Conservation (phyloP, 2,888 invertebrate genomes). For the Volucella zonaria region DNA sequence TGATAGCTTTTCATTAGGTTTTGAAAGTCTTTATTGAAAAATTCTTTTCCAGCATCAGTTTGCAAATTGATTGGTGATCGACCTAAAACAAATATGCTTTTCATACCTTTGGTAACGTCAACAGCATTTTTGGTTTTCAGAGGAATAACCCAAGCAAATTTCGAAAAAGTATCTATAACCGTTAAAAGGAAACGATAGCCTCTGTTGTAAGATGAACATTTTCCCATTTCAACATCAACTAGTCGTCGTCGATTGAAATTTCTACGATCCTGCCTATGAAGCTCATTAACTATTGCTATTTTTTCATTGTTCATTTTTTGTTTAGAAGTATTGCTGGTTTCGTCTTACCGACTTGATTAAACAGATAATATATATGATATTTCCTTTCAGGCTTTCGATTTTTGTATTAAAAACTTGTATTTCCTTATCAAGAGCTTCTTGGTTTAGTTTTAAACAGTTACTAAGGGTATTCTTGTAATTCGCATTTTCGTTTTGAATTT, state of each 20-base stretch:
- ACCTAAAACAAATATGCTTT: constrained; percentile 22
- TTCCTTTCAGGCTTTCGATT: too few relatives aligned
- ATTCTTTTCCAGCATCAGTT: constrained; percentile 44
- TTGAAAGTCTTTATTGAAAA: constrained; percentile 25
- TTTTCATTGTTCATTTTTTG: constrained; percentile 53
- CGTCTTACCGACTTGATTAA: constrained; percentile 9
- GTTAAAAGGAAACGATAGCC: constrained; percentile 78
- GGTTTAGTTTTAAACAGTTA: too few relatives aligned
- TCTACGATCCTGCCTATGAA: constrained; percentile 79
- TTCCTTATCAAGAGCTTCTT: too few relatives aligned
- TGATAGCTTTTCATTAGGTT: not conserved
- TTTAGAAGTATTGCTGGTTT: constrained; percentile 28
- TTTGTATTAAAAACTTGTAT: too few relatives aligned
- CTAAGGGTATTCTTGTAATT: too few relatives aligned
- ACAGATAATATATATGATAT: not conserved
- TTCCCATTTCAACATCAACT: constrained; percentile 79
- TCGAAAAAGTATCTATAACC: constrained; percentile 81
- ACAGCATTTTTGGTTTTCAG: constrained; percentile 78
- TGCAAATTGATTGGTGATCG: constrained; percentile 38
- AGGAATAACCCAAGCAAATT: constrained; percentile 79
- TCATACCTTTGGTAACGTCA: constrained; percentile 49
- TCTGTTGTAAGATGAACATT: constrained; percentile 77
- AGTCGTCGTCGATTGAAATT: constrained; percentile 79
- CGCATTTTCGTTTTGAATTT: too few relatives aligned
- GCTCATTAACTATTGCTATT: constrained; percentile 76